phyloP scores from a whole-genome alignment of 2,113 vertebrate genomes.

The Eurystomus gularis region DNA sequence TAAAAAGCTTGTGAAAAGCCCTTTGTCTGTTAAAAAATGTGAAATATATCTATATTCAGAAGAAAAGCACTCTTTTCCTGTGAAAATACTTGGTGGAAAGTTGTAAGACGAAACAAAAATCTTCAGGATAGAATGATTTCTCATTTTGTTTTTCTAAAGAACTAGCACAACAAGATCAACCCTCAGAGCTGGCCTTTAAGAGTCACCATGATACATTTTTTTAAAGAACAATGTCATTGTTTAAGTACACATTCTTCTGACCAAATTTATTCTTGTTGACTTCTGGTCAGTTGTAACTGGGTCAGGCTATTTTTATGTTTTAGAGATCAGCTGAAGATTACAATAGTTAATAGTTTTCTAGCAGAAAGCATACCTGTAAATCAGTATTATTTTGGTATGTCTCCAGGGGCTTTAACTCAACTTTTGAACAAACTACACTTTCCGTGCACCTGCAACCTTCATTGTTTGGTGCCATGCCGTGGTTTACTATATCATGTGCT shows the following conservation, averaged over 20 bases:
- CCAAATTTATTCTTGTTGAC: background rate
- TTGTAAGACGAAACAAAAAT: background rate
- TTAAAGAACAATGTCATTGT: background rate
- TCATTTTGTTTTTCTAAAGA: background rate
- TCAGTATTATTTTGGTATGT: background rate
- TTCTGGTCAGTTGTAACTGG: background rate
- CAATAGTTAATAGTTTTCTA: background rate
- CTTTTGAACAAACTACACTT: background rate
- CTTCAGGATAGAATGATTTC: background rate
- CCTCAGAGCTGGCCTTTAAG: background rate
- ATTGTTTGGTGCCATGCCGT: background rate
- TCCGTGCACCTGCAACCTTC: background rate
- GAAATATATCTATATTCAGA: background rate
- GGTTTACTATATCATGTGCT: background rate
- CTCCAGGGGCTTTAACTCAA: background rate
- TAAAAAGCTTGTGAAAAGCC: background rate
- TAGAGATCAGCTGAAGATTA: background rate
- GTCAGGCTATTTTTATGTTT: background rate
- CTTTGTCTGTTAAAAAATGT: background rate
- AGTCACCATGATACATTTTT: background rate
- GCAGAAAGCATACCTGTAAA: background rate
- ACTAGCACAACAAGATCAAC: background rate
- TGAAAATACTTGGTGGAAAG: background rate
- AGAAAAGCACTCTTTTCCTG: background rate
- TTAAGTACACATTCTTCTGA: background rate